These are phyloP conservation scores for Austrofundulus limnaeus DNA, from an alignment of 2,113 vertebrate species.

Conservation along the genomic window DNA sequence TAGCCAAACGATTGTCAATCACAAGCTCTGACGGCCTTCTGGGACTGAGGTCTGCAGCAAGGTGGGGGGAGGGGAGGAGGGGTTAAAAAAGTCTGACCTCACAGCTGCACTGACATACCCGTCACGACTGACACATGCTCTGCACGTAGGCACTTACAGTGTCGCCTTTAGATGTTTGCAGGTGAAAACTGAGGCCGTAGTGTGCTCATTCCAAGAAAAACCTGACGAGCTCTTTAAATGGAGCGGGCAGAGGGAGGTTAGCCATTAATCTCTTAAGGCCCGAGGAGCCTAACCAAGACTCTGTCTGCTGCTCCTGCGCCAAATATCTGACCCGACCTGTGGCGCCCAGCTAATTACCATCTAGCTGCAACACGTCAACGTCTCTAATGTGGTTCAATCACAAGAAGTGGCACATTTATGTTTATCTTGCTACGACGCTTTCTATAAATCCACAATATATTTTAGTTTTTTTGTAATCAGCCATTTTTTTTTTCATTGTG, in stretches of 20 bases:
- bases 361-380: constrained; percentile 30
- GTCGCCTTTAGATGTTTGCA: constrained; percentile 48
- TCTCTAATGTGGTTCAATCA: constrained; percentile 1
- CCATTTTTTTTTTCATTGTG: neutral
- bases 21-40: neutral
- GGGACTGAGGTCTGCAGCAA: constrained; percentile 58
- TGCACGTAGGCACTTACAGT: constrained; percentile 50
- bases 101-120: constrained; percentile 17
- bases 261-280: constrained; percentile 69
- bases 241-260: constrained; percentile 62
- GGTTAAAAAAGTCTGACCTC: constrained; percentile 35
- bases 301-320: constrained; percentile 48
- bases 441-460: neutral
- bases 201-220: constrained; percentile 63
- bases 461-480: neutral
- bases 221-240: constrained; percentile 58
- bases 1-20: constrained; percentile 31
- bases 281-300: constrained; percentile 44
- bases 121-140: constrained; percentile 35
- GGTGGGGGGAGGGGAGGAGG: constrained; percentile 1
- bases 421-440: neutral
- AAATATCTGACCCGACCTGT: constrained; percentile 36
- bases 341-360: constrained; percentile 52
- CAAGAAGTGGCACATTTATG: constrained; percentile 9
- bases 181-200: constrained; percentile 63